Base-by-base conservation (phyloP, 2,797 vertebrate genomes). In the Sebastes variabilis region DNA sequence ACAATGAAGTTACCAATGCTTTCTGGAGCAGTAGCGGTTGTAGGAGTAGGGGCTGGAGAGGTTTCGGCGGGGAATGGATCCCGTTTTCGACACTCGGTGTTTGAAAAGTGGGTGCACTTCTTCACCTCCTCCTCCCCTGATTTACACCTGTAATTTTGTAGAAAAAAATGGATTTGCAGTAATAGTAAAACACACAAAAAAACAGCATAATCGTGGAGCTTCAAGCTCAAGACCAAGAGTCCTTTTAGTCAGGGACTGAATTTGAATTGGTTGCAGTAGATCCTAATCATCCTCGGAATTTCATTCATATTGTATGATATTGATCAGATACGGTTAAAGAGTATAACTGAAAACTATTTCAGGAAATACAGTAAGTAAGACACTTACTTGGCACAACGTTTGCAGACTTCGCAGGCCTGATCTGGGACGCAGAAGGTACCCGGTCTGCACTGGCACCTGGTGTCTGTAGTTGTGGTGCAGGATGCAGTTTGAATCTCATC, bases 381-480 rank as follows among this genome's bases (percentile, higher is more conserved):
- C 5, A 77, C 94, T 92, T 70, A 96, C 96, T 86, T 95, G 81
- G 92, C 88, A 64, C 96, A 96, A 8, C 95, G 95, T 78, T 96
- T 96, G 92, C 96, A 96, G 80, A 96, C 96, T 74, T 96, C 96
- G 10, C 96, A 96, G 67, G 96, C 95, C 88, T 96, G 94, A 14
- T 96, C 95, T 0, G 95, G 95, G 9, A 95, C 93, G 14, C 96
- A 96, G 94, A 95, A 96, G 29, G 91, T 93, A 1, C 95, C 94
- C 0, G 24, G 3, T 77, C 9, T 93, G 85, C 96, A 96, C 79
- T 94, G 92, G 72, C 96, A 96, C 80, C 61, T 93, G 62, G 95
- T 95, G 89, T 96, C 93, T 6, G 87, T 86, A 0, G 89, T 95
- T 0, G 60, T 89, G 68, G 91, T 94, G 90, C 96, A 96, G 30